Base-by-base conservation (phyloP, 2,113 vertebrate species). In the Cavia porcellus region DNA sequence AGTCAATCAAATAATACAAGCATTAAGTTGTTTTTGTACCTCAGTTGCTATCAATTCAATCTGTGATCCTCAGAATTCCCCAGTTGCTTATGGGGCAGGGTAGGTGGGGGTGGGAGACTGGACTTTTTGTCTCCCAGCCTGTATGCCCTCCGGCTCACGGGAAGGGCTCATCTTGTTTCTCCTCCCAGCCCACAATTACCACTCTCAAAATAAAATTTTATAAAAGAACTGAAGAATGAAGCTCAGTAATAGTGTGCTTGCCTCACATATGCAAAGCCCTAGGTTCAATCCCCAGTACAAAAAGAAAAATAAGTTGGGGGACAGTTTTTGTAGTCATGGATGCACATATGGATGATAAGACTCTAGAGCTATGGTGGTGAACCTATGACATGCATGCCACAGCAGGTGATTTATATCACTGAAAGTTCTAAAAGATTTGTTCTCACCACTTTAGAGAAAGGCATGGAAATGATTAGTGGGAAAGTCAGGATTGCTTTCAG, bases 401-500 rank as follows among this genome's bases (percentile, higher is more conserved):
- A 15, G 66, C 22, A 0, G 38, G 74, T 11, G 14, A 42, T 25
- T 11, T 47, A 42, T 45, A 12, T 45, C 72, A 45, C 72, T 75
- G 72, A 75, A 75, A 75, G 25, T 42, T 75, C 74, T 47, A 45
- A 75, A 28, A 28, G 74, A 1, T 25, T 45, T 42, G 13, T 22
- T 1, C 22, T 45, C 22, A 2, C 42, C 2, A 24, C 68, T 62
- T n/a, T 74, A 81, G 70, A 92, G 68, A 95, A 72, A 66, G 50
- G 42, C 64, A 72, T 84, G 45, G 59, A 83, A 72, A 28, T 30
- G 11, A 52, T 74, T 30, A 88, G 45, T n/a, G 3, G 42, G 38
- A 80, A 93, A 61, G 38, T 88, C 70, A 72, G 57, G 52, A 66
- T 50, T 72, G 28, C 87, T 89, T 91, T 61, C 64, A 62, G 74